Evolutionary conservation across 1,140 invertebrate species (phyloP), one percentile per base, ranked within the genome.

Genomic region (Dendrolimus punctatus): DNA sequence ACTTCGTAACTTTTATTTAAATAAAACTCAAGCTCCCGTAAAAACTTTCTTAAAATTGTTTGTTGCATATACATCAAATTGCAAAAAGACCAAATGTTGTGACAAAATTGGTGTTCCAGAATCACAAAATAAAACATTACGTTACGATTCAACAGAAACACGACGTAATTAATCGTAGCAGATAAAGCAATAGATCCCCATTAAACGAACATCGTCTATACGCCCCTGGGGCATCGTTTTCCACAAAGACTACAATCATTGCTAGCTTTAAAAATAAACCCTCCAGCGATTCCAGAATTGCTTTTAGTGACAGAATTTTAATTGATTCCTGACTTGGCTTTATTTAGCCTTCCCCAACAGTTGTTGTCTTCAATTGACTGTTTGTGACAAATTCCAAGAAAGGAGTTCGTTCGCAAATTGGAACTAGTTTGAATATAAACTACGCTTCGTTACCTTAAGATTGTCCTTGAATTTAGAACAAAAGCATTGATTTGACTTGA

Each of bases 101-200:
- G 23, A 23, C 23, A 23, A 23, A 23, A 23, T 23, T 23, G 1
- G 23, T 23, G 23, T 23, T 23, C 23, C 23, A 23, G 23, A 23
- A 23, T 23, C 23, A 23, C 23, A 23, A 23, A 23, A 23, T 23
- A 23, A 23, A 23, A 23, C 23, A 23, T 23, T 23, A 23, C 23
- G 23, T 23, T 23, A 23, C 23, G 23, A 23, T 23, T 23, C 23
- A 23, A 23, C 23, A 23, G 23, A 23, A 23, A 71, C 76, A 71
- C 70, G 76, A 69, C 65, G 66, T 71, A 80, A 80, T 80, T 77
- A 79, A 74, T 71, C 62, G 61, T 58, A 53, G 60, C 51, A 66
- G 61, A 71, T 68, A 68, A 60, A 60, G 74, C 75, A 77, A 79
- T 80, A 80, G 68, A 72, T 76, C 64, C 71, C 70, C 73, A 76